phyloP scores from a whole-genome alignment of 2,888 invertebrate genomes.

The Idaea biselata region DNA sequence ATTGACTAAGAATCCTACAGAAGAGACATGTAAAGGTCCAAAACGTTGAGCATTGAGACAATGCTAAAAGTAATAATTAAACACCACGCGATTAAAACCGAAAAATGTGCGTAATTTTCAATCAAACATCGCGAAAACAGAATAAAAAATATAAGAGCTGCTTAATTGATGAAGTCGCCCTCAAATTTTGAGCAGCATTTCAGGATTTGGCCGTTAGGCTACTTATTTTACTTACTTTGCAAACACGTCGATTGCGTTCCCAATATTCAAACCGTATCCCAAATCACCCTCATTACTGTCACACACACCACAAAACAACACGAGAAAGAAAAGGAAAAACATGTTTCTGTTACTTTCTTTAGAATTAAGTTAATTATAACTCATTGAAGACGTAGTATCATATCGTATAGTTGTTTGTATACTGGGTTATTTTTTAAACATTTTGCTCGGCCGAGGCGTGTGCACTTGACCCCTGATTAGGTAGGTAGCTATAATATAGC shows the following conservation, averaged over 20 bases:
- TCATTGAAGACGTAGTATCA: slow-evolving; percentile 26
- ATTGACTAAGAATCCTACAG: no score
- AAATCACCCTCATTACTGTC: slow-evolving; percentile 57
- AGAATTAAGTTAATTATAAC: slow-evolving; percentile 12
- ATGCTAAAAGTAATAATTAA: no score
- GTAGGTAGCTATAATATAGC: not conserved
- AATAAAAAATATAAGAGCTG: no score
- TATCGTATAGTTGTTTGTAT: slow-evolving; percentile 44
- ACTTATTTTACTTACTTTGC: slow-evolving; percentile 62
- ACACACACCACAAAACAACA: slow-evolving; percentile 47
- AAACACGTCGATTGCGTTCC: slow-evolving; percentile 70
- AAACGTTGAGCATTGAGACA: no score
- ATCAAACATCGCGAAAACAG: no score
- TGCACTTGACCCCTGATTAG: slow-evolving; percentile 68
- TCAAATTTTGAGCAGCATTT: no score
- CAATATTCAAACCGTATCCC: slow-evolving; percentile 64
- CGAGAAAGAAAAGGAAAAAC: slow-evolving; percentile 39
- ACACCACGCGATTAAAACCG: no score
- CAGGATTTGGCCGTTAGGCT: no score
- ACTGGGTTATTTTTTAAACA: slow-evolving; percentile 68
- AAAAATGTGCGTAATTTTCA: no score
- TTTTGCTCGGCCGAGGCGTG: slow-evolving; percentile 68
- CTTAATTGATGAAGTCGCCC: no score
- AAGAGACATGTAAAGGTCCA: no score
- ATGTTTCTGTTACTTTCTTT: slow-evolving; percentile 38